Percentiles rank a stretch among this genome's conserved stretches.
phyloP scores from a whole-genome alignment of 2,888 invertebrate species.

The Polyommatus icarus region DNA sequence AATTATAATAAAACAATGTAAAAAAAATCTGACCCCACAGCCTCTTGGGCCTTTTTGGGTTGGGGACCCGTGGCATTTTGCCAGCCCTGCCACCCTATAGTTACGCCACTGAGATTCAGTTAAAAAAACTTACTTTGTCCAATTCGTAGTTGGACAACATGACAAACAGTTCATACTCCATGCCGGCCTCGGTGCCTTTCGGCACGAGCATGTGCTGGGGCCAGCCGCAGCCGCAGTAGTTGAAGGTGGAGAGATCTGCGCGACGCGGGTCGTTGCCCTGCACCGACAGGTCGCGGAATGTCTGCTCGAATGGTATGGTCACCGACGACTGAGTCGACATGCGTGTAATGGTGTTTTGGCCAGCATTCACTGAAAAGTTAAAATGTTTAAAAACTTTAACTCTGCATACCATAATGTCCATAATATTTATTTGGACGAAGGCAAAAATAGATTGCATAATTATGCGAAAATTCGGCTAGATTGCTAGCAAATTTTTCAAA shows the following conservation, averaged over 20 bases:
- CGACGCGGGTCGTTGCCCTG: constrained; percentile 51
- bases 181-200: constrained; percentile 66
- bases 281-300: constrained; percentile 75
- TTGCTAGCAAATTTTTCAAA: too few relatives aligned
- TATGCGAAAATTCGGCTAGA: too few relatives aligned
- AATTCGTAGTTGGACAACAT: constrained; percentile 74
- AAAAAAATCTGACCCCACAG: too few relatives aligned
- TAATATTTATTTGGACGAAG: too few relatives aligned
- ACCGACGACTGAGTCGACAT: constrained; percentile 80
- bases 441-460: too few relatives aligned
- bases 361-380: constrained; percentile 76
- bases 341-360: constrained; percentile 77
- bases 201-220: constrained; percentile 81
- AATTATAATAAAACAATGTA: too few relatives aligned
- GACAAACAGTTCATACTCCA: constrained; percentile 63
- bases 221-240: constrained; percentile 83
- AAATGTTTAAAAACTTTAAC: neutral
- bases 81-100: too few relatives aligned
- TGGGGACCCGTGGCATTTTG: too few relatives aligned
- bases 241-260: constrained; percentile 58
- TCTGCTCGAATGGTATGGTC: constrained; percentile 80
- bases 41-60: too few relatives aligned
- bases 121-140: constrained; percentile 57
- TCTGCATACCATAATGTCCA: too few relatives aligned
- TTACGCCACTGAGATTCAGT: too few relatives aligned